Base-by-base conservation (phyloP, 2,113 vertebrate species). In the Phocoena sinus region DNA sequence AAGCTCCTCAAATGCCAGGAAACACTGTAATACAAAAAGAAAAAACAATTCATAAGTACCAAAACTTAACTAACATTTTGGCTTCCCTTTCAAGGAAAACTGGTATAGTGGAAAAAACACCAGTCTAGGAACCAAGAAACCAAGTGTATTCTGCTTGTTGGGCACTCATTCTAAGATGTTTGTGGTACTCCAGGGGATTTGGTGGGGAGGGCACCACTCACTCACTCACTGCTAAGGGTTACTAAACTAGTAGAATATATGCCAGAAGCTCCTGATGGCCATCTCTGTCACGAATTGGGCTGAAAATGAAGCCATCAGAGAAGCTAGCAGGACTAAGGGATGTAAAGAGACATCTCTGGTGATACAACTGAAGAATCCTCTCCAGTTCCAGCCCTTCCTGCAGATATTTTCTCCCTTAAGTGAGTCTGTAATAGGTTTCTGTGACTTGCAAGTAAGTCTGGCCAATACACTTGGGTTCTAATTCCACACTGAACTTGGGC, bases 11-110 rank as follows among this genome's bases (percentile, higher is more conserved):
- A 97, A 95, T 97, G 95, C 95, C 97, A 97, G 97, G 95, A 96
- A 96, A 97, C 95, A 97, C 95, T 97, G 91, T 95, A 97, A 98
- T 95, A 97, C 93, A 98, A 98, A 96, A 97, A 98, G 96, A 97
- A 98, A 97, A 95, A 97, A 96, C 96, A 97, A 93, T 91, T 97
- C 86, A 97, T 97, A 98, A 97, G 85, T 97, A 96, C 96, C 88
- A 94, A 97, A 95, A 84, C 26, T 95, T 97, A 95, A 89, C 96
- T 95, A 97, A 77, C 47, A 96, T 96, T 90, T 70, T 96, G 97
- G 96, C 53, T 53, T 96, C 84, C 82, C 86, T 96, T 81, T 95
- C 74, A 97, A 94, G 90, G 88, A 97, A 96, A 94, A 97, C 3
- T 93, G 91, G 71, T 71, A 89, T 53, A 56, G 50, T 21, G 31